These are phyloP conservation scores for Phymatocera aterrima DNA, from an alignment of 2,888 invertebrate species.

Conservation along the genomic window DNA sequence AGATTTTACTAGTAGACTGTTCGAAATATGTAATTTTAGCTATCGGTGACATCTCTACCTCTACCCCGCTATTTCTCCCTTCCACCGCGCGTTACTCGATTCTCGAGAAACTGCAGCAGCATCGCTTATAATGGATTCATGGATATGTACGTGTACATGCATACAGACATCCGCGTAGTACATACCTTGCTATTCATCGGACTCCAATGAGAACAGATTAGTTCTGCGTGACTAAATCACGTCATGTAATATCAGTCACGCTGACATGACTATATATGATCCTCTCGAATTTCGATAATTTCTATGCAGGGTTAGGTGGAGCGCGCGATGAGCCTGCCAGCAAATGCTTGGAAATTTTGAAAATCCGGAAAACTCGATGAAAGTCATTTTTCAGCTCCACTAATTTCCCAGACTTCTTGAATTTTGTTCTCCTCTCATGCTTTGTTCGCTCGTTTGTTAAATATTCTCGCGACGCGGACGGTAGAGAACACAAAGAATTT, in stretches of 20 bases:
- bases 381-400: no score
- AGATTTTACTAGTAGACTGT: background rate
- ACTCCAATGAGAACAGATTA: background rate
- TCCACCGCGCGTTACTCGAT: background rate
- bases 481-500: no score
- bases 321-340: no score
- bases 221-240: background rate
- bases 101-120: background rate
- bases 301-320: no score
- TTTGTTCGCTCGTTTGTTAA: no score
- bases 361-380: no score
- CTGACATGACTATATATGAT: background rate
- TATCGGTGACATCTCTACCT: background rate
- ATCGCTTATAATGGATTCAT: background rate
- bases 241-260: background rate
- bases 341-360: no score
- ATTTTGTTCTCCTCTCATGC: no score
- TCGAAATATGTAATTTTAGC: constrained; percentile 11
- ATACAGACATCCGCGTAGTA: background rate
- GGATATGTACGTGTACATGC: background rate
- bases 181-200: background rate
- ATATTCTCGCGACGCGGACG: no score
- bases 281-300: background rate
- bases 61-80: background rate
- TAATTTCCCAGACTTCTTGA: no score